These are phyloP conservation scores for Pristionchus entomophagus DNA, from an alignment of 2,888 invertebrate genomes.

Conservation along the genomic window DNA sequence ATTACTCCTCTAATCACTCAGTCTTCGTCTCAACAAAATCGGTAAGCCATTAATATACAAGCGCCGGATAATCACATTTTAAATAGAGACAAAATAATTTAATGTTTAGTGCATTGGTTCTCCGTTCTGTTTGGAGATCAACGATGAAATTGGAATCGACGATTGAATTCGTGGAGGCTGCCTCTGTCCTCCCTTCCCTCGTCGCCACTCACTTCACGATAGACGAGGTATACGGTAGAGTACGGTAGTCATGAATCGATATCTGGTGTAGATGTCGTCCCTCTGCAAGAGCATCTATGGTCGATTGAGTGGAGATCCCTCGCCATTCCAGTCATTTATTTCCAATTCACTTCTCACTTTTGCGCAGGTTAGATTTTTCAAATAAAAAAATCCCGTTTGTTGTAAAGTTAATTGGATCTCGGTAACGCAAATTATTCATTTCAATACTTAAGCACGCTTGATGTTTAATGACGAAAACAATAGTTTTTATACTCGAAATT, in stretches of 20 bases:
- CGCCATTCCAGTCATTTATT: slow-evolving; percentile 20
- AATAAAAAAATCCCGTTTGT: no score
- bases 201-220: slow-evolving; percentile 44
- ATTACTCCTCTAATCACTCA: slow-evolving; percentile 13
- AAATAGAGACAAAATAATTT: no score
- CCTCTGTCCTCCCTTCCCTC: neutral
- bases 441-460: no score
- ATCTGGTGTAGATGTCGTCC: neutral
- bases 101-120: slow-evolving; percentile 43
- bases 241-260: neutral
- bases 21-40: neutral
- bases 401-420: no score
- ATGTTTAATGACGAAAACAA: no score
- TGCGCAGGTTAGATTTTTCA: neutral
- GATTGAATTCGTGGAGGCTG: slow-evolving; percentile 40
- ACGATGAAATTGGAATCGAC: slow-evolving; percentile 18
- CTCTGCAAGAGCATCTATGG: slow-evolving; percentile 32
- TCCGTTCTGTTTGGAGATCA: slow-evolving; percentile 43
- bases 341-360: neutral
- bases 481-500: no score
- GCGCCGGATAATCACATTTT: neutral
- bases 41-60: neutral
- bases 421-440: no score
- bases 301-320: slow-evolving; percentile 15
- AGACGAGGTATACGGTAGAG: slow-evolving; percentile 35